phyloP scores from a whole-genome alignment of 2,888 invertebrate species.

The Spisula subtruncata region DNA sequence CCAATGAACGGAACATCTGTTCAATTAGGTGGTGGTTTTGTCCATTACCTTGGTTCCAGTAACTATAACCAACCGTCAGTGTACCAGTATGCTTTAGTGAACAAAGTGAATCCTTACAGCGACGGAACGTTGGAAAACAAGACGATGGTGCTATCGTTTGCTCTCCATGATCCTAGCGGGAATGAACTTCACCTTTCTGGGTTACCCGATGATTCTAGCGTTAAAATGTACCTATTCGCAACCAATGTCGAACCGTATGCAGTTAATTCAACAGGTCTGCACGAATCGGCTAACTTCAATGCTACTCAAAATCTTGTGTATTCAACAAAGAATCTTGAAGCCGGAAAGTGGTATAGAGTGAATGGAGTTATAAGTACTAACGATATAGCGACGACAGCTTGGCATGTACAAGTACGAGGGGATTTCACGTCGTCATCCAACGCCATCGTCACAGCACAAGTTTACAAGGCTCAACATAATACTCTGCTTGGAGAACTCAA shows the following conservation, averaged over 20 bases:
- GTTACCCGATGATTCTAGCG: constrained; percentile 58
- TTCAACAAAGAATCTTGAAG: constrained; percentile 15
- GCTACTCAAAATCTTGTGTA: constrained; percentile 58
- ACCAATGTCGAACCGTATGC: constrained; percentile 38
- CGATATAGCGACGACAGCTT: constrained; percentile 49
- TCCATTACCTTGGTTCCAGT: neutral
- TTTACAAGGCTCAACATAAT: neutral
- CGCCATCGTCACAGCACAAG: constrained; percentile 30
- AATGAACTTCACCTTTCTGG: constrained; percentile 66
- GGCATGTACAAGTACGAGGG: constrained; percentile 74
- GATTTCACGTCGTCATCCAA: constrained; percentile 44
- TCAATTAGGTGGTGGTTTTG: neutral
- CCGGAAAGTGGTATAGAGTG: constrained; percentile 54
- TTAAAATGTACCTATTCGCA: constrained; percentile 71
- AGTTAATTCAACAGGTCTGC: constrained; percentile 56
- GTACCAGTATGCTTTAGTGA: constrained; percentile 71
- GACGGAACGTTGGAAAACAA: constrained; percentile 67
- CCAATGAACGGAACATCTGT: neutral
- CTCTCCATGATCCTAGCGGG: constrained; percentile 76
- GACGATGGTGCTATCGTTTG: constrained; percentile 68
- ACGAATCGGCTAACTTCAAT: constrained; percentile 70
- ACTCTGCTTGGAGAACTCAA: neutral
- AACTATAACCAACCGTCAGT: constrained; percentile 50
- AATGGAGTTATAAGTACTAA: constrained; percentile 42
- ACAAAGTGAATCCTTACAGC: constrained; percentile 73